Evolutionary conservation across 2,797 vertebrate species (phyloP).

Genomic region (Eulemur albifrons): DNA sequence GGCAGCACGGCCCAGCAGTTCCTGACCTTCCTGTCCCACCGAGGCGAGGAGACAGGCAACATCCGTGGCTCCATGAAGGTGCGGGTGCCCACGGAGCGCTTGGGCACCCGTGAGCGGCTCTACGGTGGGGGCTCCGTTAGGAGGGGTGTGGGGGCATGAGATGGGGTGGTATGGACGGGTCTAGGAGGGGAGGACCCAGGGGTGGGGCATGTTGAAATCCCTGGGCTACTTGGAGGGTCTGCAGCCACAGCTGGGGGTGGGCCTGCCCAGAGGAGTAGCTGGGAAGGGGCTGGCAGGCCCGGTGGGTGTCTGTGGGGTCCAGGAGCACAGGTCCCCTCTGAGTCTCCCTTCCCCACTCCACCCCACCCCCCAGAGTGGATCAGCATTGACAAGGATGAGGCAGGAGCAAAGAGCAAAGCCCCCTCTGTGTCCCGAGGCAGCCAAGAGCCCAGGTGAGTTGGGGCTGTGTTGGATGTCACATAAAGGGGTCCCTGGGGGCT

Average conservation of each 20-base stretch:
- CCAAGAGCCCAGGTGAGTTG: constrained; percentile 87
- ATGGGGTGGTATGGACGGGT: not conserved
- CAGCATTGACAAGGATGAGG: constrained; percentile 96
- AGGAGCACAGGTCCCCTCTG: not conserved
- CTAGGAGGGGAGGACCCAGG: not conserved
- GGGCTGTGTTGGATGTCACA: not conserved
- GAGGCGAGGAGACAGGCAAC: constrained; percentile 97
- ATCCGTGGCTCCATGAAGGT: constrained; percentile 98
- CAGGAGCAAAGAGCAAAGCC: constrained; percentile 90
- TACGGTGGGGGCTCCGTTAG: constrained; percentile 87
- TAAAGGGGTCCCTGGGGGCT: not conserved
- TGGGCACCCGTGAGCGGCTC: constrained; percentile 95
- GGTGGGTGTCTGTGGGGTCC: not conserved
- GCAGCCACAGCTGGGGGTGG: not conserved
- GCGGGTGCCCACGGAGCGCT: constrained; percentile 93
- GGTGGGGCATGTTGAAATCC: not conserved
- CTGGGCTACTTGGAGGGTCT: not conserved
- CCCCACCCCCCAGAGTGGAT: constrained; percentile 92
- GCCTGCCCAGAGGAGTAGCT: not conserved
- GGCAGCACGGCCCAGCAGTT: constrained; percentile 98
- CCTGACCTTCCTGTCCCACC: constrained; percentile 96
- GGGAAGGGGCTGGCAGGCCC: not conserved
- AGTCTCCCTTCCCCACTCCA: not conserved
- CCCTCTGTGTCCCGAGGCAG: constrained; percentile 84
- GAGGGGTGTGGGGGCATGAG: not conserved